Percentiles rank a stretch among this genome's conserved stretches.
Evolutionary conservation across 2,888 invertebrate genomes (phyloP).

Genomic region (Stegana nigrithorax): DNA sequence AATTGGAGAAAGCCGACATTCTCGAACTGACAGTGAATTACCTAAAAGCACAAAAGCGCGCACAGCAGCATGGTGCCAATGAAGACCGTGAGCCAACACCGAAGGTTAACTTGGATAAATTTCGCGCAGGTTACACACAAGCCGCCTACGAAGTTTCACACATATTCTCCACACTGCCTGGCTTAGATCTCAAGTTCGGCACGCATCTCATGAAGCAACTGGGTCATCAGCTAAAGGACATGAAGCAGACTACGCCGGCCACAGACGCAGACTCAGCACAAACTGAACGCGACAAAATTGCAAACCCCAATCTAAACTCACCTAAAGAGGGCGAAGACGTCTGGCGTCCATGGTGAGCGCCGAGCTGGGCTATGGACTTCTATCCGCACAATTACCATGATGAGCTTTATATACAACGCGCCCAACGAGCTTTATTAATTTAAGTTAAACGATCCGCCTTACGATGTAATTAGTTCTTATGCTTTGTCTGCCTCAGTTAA

Average conservation of each 20-base stretch:
- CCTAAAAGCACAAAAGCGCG: constrained; percentile 58
- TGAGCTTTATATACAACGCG: constrained; percentile 43
- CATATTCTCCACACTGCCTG: constrained; percentile 85
- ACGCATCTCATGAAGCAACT: constrained; percentile 91
- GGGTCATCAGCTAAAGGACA: constrained; percentile 80
- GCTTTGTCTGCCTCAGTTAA: constrained; percentile 2
- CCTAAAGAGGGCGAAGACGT: constrained; percentile 50
- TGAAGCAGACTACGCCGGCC: constrained; percentile 42
- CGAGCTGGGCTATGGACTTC: neutral
- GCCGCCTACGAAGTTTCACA: constrained; percentile 90
- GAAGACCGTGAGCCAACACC: constrained; percentile 32
- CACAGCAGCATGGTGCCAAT: neutral
- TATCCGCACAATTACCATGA: too few species aligned
- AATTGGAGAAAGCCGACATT: constrained; percentile 91
- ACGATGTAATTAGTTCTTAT: neutral
- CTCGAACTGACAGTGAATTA: constrained; percentile 85
- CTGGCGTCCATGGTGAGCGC: constrained; percentile 58
- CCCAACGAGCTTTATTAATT: constrained; percentile 45
- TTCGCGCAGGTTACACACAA: constrained; percentile 88
- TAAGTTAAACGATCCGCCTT: neutral
- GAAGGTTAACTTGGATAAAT: constrained; percentile 79
- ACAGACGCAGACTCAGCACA: neutral
- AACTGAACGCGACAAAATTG: too few species aligned
- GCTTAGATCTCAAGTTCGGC: constrained; percentile 86
- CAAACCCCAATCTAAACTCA: too few species aligned